Base-by-base conservation (phyloP, 2,888 invertebrate genomes). In the Pheosia tremula region DNA sequence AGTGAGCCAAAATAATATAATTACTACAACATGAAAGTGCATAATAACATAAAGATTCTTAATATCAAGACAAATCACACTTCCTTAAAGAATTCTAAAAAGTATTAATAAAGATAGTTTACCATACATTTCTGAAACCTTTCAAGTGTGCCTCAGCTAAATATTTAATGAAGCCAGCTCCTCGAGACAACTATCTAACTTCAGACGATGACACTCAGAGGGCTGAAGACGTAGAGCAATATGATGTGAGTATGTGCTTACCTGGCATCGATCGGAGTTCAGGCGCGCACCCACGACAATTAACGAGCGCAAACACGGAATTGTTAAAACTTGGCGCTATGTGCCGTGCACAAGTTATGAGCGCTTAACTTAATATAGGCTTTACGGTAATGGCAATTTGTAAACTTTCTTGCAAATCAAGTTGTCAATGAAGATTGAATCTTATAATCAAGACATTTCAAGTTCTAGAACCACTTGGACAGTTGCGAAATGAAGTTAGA, bases 241-340 rank as follows among this genome's bases (percentile, higher is more conserved):
- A 61, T 69, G 47, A 52, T 38, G 58, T 62, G 62, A 67, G 70
- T 57, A 60, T 66, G 64, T 66, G 60, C 70, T 66, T 65, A 67
- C 65, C 66, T 60, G 37, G 10, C 60, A 68, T 77, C 72, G 70
- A 64, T 69, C 71, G 68, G 62, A 65, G 61, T 63, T 67, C 68
- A 66, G 70, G 67, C 63, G 57, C 59, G 71, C 69, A 69, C 74
- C 72, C 77, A 67, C 75, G 67, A 79, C 83, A 87, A 86, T 87
- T 88, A 88, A 85, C 78, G 80, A 83, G 82, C 76, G 77, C 83
- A 86, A 87, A 86, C 84, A 86, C 76, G 60, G 69, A 69, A 78
- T 76, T 79, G 81, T 81, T 86, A 75, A 82, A 84, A 79, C 72
- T 81, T 72, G 63, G 75, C 56, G 37, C 49, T n/a, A 37, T 38